Percentiles rank a stretch among this genome's conserved stretches.
These are phyloP conservation scores for Zygaena filipendulae DNA, from an alignment of 2,888 invertebrate genomes.

Conservation along the genomic window DNA sequence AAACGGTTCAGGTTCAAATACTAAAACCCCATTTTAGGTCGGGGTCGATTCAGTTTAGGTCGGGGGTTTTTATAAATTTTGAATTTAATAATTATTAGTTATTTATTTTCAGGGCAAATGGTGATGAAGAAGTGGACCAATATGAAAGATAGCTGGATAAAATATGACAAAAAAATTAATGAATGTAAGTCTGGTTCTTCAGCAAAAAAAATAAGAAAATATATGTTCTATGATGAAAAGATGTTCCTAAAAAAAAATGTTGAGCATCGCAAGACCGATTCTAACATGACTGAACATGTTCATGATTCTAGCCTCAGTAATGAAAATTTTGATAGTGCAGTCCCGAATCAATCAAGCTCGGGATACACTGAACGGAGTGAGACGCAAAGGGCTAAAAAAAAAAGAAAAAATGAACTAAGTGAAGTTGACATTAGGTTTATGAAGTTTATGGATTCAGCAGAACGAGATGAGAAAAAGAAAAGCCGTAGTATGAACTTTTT, in stretches of 20 bases:
- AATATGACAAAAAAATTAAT: conserved; percentile 15
- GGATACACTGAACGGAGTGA: conserved; percentile 17
- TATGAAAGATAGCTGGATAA: conserved; percentile 17
- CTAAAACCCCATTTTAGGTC: conserved; percentile 12
- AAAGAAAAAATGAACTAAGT: conserved; percentile 15
- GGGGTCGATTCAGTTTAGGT: conserved; percentile 12
- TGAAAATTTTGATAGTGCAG: conserved; percentile 18
- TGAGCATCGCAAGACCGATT: conserved; percentile 19
- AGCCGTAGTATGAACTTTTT: conserved; percentile 19
- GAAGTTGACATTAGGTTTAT: conserved; percentile 16
- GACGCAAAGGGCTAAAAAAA: conserved; percentile 7
- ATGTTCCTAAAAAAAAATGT: conserved; percentile 11
- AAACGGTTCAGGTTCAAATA: conserved; percentile 11
- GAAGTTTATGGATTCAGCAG: conserved; percentile 19
- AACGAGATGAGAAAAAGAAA: conserved; percentile 20
- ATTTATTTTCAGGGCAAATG: conserved; percentile 15
- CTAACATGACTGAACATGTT: conserved; percentile 18
- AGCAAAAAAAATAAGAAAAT: conserved; percentile 17
- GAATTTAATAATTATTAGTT: conserved; percentile 1
- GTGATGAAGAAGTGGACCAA: conserved; percentile 16
- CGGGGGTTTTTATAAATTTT: too few species aligned
- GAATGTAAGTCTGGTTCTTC: conserved; percentile 18
- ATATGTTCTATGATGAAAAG: conserved; percentile 16
- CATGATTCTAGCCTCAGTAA: too few species aligned
- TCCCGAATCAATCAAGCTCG: conserved; percentile 17